Base-by-base conservation (phyloP, 2,797 vertebrate genomes). In the Muraenolepis orangiensis region DNA sequence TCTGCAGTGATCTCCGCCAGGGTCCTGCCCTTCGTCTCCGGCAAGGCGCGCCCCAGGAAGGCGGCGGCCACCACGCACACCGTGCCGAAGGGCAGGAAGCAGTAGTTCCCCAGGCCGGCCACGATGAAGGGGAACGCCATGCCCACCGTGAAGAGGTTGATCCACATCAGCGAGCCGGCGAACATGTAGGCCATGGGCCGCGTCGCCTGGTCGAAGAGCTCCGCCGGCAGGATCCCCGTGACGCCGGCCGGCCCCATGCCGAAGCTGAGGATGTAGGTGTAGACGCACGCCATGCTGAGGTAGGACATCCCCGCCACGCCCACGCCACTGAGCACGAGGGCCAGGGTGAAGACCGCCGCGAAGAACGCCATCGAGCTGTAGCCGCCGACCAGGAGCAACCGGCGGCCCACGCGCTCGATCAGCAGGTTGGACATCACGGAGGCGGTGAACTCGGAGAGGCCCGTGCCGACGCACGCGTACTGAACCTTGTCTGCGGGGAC, bases 261-360 rank as follows among this genome's bases (percentile, higher is more conserved):
- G 64, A 98, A 98, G 86, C 96, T 98, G 36, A 98, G 92, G 87
- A 97, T 97, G 88, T 95, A 96, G 81, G 93, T 84, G 0, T 97
- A 98, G 74, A 98, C 85, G 23, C 96, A 97, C 30, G 76, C 86
- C 93, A 95, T 92, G 88, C 96, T 96, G 81, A 98, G 87, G 84
- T 96, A 96, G 1, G 94, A 74, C 94, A 95, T 95, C 85, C 95
- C 94, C 10, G 81, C 80, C 36, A 95, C 84, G 0, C 81, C 82
- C 3, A 11, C 89, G 73, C 86, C 87, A 93, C 95, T 93, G 40
- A 97, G 91, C 42, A 72, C 91, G 12, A 97, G 92, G 13, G 95
- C 89, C 0, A 91, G 73, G 0, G 95, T 98, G 84, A 98, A 96
- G 77, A 97, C 78, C 0, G 93, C 20, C 1, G 90, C 89, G 94